A percentile compares a stretch with the other conserved stretches of the same genome.
Evolutionary conservation across 2,797 vertebrate genomes (phyloP).

Genomic region (Hoplostethus mediterraneus): DNA sequence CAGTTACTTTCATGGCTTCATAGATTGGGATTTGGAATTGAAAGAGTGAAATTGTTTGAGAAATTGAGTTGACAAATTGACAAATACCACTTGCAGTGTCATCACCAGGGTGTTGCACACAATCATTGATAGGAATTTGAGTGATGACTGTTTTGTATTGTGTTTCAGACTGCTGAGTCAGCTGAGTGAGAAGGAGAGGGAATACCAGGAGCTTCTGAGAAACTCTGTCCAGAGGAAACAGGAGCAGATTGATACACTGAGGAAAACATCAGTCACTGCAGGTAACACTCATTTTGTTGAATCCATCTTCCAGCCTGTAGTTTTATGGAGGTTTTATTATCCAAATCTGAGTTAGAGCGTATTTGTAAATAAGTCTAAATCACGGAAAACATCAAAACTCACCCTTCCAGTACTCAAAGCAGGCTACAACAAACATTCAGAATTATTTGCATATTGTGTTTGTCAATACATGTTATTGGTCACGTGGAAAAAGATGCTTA

Average conservation of each 20-base stretch:
- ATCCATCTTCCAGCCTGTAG: background rate
- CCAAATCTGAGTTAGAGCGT: background rate
- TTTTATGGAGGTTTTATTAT: background rate
- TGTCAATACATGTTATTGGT: background rate
- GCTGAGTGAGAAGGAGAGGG: constrained; percentile 87
- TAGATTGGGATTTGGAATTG: too few relatives aligned
- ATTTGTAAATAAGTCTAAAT: background rate
- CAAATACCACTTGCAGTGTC: background rate
- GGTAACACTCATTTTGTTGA: constrained; percentile 56
- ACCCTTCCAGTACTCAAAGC: background rate
- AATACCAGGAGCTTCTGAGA: constrained; percentile 86
- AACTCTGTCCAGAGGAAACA: constrained; percentile 68
- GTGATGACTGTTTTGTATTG: constrained; percentile 23
- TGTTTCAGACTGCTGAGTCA: constrained; percentile 85
- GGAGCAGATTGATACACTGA: constrained; percentile 58
- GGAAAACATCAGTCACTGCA: constrained; percentile 18
- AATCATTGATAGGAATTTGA: constrained; percentile 15
- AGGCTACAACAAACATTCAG: constrained; percentile 5
- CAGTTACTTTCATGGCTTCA: too few relatives aligned
- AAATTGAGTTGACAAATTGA: too few relatives aligned
- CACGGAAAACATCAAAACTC: background rate
- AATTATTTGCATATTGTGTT: constrained; percentile 8
- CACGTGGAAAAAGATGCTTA: background rate
- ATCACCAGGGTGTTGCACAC: background rate
- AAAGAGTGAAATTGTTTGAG: too few relatives aligned